phyloP scores from a whole-genome alignment of 23 tunicate genomes.

The Trididemnum clinides region DNA sequence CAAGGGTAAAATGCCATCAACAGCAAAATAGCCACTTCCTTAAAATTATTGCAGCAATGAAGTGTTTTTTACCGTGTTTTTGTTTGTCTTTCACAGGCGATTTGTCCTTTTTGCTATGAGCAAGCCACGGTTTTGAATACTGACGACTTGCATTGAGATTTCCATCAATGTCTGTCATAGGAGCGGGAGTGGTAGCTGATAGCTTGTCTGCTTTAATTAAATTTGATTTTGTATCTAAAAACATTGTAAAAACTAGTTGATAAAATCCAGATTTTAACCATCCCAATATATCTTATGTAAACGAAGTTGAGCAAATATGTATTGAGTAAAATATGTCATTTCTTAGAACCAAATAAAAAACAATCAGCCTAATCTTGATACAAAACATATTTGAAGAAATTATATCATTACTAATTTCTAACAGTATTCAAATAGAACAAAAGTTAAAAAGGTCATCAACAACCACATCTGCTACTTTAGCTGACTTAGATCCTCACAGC shows the following conservation, averaged over 20 bases:
- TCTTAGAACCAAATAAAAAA: too few relatives aligned
- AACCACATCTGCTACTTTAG: too few relatives aligned
- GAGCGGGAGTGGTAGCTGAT: not conserved
- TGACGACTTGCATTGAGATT: conserved; percentile 34
- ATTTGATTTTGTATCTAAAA: not conserved
- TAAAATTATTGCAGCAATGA: too few relatives aligned
- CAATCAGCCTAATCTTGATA: too few relatives aligned
- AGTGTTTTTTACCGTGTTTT: conserved; percentile 19
- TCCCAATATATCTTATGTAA: too few relatives aligned
- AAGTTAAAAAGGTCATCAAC: too few relatives aligned
- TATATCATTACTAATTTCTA: too few relatives aligned
- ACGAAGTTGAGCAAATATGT: not conserved
- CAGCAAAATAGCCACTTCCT: too few relatives aligned
- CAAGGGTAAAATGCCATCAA: too few relatives aligned
- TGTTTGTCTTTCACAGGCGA: conserved; percentile 1
- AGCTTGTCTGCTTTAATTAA: not conserved
- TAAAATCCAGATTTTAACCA: not conserved
- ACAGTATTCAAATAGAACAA: too few relatives aligned
- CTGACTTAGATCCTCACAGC: too few relatives aligned
- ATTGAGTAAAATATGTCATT: not conserved
- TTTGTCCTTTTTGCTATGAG: conserved; percentile 54
- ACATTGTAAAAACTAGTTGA: not conserved
- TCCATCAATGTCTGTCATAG: not conserved
- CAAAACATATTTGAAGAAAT: too few relatives aligned
- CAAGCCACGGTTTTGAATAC: conserved; percentile 72